A percentile compares a stretch with the other conserved stretches of the same genome.
These are phyloP conservation scores for Zosterops japonicus DNA, from an alignment of 2,113 vertebrate species.

Conservation along the genomic window DNA sequence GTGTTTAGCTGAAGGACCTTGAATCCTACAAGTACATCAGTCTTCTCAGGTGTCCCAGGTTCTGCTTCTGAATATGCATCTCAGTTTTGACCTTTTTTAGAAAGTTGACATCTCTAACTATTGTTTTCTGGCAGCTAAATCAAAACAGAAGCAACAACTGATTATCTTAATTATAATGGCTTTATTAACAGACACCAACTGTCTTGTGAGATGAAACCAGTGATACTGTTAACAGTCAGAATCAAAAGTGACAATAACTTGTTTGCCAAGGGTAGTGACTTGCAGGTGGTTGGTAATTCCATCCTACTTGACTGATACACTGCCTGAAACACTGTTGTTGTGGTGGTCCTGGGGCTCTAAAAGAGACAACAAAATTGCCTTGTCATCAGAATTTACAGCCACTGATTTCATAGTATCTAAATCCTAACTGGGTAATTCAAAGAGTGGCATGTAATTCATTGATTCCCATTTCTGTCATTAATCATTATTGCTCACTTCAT, in stretches of 20 bases:
- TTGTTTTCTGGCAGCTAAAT: background rate
- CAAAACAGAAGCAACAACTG: background rate
- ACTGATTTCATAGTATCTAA: background rate
- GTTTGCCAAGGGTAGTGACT: background rate
- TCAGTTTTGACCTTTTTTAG: background rate
- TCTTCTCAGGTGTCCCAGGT: background rate
- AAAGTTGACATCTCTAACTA: background rate
- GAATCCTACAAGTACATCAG: background rate
- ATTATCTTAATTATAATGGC: background rate
- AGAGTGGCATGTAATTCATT: background rate
- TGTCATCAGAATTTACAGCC: background rate
- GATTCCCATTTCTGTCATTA: background rate
- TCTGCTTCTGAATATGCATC: background rate
- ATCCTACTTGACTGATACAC: background rate
- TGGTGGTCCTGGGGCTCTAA: background rate
- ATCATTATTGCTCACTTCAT: background rate
- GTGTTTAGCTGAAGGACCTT: background rate
- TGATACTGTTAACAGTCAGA: background rate
- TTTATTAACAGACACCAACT: background rate
- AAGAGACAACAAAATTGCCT: background rate
- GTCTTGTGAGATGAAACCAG: background rate
- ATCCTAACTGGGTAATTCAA: background rate
- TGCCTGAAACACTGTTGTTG: background rate
- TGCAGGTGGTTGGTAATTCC: background rate
- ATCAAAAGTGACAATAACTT: constrained; percentile 31